Conservation (phyloP, 92 coral and sea anemone species). For the Zoanthus gigantus region DNA sequence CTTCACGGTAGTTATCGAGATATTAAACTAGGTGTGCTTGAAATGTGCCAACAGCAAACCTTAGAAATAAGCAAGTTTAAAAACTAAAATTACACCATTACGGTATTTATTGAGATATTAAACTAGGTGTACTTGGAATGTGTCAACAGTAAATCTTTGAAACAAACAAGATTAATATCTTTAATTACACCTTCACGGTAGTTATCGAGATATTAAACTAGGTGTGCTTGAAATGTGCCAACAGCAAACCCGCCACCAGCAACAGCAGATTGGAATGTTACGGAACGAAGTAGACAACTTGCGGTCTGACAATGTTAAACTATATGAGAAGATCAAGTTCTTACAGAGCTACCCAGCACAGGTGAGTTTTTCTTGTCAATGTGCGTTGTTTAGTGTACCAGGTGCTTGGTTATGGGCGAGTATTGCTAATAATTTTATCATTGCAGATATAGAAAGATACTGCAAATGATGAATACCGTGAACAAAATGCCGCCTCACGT, state of each 20-base stretch:
- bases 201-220: background rate
- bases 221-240: background rate
- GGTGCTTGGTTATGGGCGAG: too few species aligned
- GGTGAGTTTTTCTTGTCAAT: constrained; percentile 37
- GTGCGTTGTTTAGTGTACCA: too few species aligned
- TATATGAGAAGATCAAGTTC: constrained; percentile 96
- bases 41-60: constrained; percentile 71
- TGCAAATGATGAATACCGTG: too few species aligned
- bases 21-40: background rate
- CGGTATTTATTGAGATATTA: background rate
- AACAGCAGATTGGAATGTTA: constrained; percentile 88
- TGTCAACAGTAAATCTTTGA: constrained; percentile 68
- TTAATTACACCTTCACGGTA: background rate
- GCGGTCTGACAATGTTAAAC: constrained; percentile 94
- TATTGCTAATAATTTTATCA: too few species aligned
- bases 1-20: background rate
- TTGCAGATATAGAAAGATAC: too few species aligned
- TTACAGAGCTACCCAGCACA: constrained; percentile 94
- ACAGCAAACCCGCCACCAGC: constrained; percentile 97
- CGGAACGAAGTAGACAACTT: constrained; percentile 95
- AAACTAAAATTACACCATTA: too few species aligned
- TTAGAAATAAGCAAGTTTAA: too few species aligned
- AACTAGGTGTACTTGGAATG: background rate
- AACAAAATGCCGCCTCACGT: too few species aligned
- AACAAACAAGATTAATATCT: too few species aligned